These are phyloP conservation scores for Camponotus vicinus DNA, from an alignment of 1,140 invertebrate genomes.

Conservation along the genomic window DNA sequence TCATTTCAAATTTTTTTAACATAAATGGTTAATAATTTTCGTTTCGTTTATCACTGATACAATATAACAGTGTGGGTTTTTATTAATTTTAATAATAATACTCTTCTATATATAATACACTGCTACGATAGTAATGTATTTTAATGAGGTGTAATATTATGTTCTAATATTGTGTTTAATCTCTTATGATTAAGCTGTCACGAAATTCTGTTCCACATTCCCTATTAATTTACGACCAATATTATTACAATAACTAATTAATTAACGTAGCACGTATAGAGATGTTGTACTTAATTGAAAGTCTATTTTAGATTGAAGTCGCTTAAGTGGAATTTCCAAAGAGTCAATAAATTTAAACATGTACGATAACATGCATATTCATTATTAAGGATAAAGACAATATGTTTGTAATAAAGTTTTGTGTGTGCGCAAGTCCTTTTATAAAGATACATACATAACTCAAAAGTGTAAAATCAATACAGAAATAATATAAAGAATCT, in stretches of 20 bases:
- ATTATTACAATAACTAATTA: slow-evolving; percentile 6
- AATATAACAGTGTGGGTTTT: too few relatives aligned
- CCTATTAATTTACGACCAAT: neutral
- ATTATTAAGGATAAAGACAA: neutral
- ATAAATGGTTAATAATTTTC: too few relatives aligned
- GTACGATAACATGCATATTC: slow-evolving; percentile 18
- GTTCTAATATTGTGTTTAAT: neutral
- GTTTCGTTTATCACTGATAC: too few relatives aligned
- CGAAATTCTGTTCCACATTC: neutral
- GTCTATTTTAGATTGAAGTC: neutral
- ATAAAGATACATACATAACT: neutral
- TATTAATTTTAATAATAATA: too few relatives aligned
- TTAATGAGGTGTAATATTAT: neutral
- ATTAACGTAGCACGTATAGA: neutral
- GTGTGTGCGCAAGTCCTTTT: neutral
- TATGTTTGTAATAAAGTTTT: neutral
- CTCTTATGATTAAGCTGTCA: neutral
- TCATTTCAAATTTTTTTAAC: neutral
- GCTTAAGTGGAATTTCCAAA: neutral
- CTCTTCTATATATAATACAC: too few relatives aligned
- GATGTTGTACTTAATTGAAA: neutral
- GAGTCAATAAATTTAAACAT: slow-evolving; percentile 6
- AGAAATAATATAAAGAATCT: neutral
- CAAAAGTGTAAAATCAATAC: neutral
- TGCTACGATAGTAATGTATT: too few relatives aligned